phyloP scores from a whole-genome alignment of 2,888 invertebrate species.

The Chirona hameri region DNA sequence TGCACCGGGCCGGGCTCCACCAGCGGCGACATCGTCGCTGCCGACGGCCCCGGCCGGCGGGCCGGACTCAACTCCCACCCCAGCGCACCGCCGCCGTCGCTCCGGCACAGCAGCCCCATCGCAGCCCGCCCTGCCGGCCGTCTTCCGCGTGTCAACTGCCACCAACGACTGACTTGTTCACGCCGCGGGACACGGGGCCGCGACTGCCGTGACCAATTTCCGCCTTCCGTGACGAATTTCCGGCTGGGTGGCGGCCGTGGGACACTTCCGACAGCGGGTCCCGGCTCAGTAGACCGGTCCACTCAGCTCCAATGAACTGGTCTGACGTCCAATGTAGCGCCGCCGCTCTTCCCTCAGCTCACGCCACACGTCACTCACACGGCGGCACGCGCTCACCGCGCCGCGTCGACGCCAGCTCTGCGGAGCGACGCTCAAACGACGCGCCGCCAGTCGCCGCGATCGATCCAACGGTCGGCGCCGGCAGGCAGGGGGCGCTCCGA shows the following conservation, averaged over 20 bases:
- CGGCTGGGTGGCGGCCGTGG: no score
- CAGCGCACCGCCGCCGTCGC: not conserved
- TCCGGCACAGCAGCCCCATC: not conserved
- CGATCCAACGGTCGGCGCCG: constrained; percentile 23
- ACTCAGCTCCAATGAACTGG: not conserved
- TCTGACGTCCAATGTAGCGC: constrained; percentile 2
- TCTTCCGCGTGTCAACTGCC: no score
- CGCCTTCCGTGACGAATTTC: no score
- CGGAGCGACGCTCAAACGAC: not conserved
- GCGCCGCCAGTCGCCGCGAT: constrained; percentile 3
- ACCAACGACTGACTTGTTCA: no score
- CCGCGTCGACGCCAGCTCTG: not conserved
- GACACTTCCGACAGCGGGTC: no score
- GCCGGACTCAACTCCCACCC: not conserved
- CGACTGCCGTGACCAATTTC: no score
- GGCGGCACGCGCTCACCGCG: not conserved
- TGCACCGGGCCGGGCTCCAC: not conserved
- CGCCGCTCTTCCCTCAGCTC: constrained; percentile 8
- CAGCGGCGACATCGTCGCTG: not conserved
- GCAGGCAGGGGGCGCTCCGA: not conserved
- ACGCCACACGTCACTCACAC: not conserved
- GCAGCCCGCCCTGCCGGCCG: not conserved
- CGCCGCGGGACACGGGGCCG: no score
- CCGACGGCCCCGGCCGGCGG: not conserved
- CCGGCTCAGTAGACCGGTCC: not conserved